Percentiles rank a stretch among this genome's conserved stretches.
Evolutionary conservation across 2,888 invertebrate species (phyloP).

Genomic region (Lasius fuliginosus): DNA sequence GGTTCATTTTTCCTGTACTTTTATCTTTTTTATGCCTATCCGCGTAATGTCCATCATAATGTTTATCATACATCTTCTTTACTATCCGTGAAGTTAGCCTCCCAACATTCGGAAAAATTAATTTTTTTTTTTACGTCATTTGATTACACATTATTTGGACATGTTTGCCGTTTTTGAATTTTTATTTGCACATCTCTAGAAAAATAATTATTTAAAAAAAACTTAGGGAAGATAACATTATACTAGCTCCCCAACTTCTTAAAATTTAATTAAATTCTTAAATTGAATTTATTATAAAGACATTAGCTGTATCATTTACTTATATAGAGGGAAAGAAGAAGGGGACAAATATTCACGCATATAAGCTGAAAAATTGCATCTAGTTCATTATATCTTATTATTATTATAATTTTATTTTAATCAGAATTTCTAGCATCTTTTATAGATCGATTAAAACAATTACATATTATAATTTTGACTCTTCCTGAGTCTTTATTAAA

Average conservation of each 20-base stretch:
- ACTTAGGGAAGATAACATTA: too few relatives aligned
- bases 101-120: background rate
- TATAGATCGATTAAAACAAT: background rate
- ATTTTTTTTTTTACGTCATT: background rate
- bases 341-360: background rate
- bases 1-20: background rate
- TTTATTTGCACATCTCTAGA: too few relatives aligned
- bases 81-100: background rate
- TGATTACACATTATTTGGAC: too few relatives aligned
- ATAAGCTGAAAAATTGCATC: background rate
- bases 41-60: constrained; percentile 35
- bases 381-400: background rate
- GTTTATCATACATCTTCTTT: constrained; percentile 17
- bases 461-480: background rate
- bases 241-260: too few relatives aligned
- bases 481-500: background rate
- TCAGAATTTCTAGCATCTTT: background rate
- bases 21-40: background rate
- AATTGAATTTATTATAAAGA: too few relatives aligned
- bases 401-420: background rate
- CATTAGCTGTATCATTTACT: too few relatives aligned
- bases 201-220: too few relatives aligned
- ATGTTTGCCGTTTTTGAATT: too few relatives aligned
- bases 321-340: background rate
- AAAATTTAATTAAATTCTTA: too few relatives aligned